Conservation (phyloP, 2,797 vertebrate genomes). For the Lepus oiostolus region DNA sequence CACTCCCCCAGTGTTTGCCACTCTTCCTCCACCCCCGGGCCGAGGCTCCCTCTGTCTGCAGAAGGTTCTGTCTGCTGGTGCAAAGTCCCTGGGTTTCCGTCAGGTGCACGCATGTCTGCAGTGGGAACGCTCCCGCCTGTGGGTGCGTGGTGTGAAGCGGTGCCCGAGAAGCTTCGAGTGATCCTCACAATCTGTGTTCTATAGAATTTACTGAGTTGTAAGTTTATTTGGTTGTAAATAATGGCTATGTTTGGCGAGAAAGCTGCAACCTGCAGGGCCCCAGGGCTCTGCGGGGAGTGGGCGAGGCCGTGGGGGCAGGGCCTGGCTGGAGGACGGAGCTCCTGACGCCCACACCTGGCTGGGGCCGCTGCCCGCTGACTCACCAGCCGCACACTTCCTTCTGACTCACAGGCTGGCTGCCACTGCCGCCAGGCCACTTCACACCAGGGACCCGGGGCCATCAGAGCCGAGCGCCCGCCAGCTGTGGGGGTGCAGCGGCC, state of each 20-base stretch:
- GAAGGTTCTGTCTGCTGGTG: neutral
- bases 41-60: neutral
- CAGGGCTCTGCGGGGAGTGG: too few species aligned
- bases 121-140: too few species aligned
- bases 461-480: too few species aligned
- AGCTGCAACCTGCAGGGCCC: too few species aligned
- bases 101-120: neutral
- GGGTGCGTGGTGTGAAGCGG: too few species aligned
- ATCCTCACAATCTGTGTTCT: neutral
- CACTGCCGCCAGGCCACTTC: neutral
- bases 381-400: neutral
- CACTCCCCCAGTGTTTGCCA: neutral
- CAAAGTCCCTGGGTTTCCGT: neutral
- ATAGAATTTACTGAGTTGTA: neutral
- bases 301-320: neutral
- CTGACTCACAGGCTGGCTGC: conserved; percentile 16
- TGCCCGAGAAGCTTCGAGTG: neutral
- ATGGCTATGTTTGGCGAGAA: neutral
- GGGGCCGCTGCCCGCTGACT: neutral
- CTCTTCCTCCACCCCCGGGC: neutral
- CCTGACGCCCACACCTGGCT: too few species aligned
- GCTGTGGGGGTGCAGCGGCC: neutral
- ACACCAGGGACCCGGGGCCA: neutral
- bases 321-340: neutral
- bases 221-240: neutral